These are phyloP conservation scores for Nephila pilipes DNA, from an alignment of 1,140 invertebrate genomes.

Conservation along the genomic window DNA sequence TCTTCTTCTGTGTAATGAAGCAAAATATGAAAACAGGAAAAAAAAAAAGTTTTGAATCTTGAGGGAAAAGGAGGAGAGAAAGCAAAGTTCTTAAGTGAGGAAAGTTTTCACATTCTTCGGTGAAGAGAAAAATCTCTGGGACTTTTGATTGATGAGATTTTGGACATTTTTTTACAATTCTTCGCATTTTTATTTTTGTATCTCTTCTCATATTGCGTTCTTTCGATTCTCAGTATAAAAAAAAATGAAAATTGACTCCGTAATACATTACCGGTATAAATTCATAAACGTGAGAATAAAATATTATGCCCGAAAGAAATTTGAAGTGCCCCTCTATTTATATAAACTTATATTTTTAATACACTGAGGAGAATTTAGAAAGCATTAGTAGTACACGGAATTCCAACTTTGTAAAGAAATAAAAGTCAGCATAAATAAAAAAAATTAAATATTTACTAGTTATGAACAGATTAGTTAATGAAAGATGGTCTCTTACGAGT, in stretches of 20 bases:
- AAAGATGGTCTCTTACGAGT: no score
- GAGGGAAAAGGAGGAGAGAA: not conserved
- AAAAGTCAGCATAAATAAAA: no score
- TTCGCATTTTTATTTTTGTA: not conserved
- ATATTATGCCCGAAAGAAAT: not conserved
- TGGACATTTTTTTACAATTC: not conserved
- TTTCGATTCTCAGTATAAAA: not conserved
- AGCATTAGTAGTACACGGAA: no score
- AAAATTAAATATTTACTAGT: no score
- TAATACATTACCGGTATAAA: not conserved
- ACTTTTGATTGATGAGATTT: slow-evolving; percentile 2
- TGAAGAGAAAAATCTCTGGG: not conserved
- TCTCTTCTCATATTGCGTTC: not conserved
- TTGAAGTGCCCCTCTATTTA: not conserved
- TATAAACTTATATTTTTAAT: not conserved
- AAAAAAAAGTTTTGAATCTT: not conserved
- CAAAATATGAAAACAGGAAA: not conserved
- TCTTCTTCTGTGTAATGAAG: not conserved
- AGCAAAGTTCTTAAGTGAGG: not conserved
- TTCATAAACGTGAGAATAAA: not conserved
- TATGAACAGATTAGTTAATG: no score
- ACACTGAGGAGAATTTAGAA: not conserved
- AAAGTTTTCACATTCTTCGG: slow-evolving; percentile 9
- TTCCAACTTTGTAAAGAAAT: no score
- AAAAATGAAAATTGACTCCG: not conserved